Evolutionary conservation across 2,888 invertebrate genomes (phyloP), one percentile per base, ranked within the genome.

Genomic region (Helobdella robusta): DNA sequence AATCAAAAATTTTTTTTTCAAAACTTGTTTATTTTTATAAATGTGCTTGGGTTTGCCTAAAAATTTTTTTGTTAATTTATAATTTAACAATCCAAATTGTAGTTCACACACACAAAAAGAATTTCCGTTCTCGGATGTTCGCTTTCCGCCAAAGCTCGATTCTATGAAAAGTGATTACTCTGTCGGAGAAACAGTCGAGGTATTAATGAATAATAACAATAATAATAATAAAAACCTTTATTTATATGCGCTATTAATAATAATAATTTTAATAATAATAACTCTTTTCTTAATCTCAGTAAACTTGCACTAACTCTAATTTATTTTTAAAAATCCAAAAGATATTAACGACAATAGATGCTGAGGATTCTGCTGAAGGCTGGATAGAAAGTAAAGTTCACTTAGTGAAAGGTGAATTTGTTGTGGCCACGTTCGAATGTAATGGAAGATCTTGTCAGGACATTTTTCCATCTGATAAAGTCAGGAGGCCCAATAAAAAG

Each of bases 321-420:
- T 58, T 8, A 30, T 58, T 20, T 30, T 28, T 25, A 0, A n/a
- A n/a, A n/a, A n/a, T 54, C 23, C 23, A 61, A 34, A 64, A 74
- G 76, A 91, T 92, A 67, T 89, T 86, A 80, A 89, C 90, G 72
- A 85, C 89, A 79, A 87, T 91, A 72, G 89, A 87, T 81, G 89
- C 89, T 73, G 87, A 89, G 76, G 93, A 94, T 81, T 88, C 89
- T 71, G 88, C 87, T 81, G 94, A 62, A 30, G 48, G 93, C 71
- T 95, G 94, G 94, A 92, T 92, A 91, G 89, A 87, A 77, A 92
- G 91, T 70, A 84, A 87, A 78, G 89, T 94, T 79, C 92, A 92
- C 86, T 90, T 93, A 89, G 87, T 91, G 79, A 88, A 91, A 81
- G 91, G 91, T 64, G 92, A 92, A 70, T 91, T 94, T 82, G 87